Conservation (phyloP, 2,888 invertebrate genomes). For the Selenia dentaria region DNA sequence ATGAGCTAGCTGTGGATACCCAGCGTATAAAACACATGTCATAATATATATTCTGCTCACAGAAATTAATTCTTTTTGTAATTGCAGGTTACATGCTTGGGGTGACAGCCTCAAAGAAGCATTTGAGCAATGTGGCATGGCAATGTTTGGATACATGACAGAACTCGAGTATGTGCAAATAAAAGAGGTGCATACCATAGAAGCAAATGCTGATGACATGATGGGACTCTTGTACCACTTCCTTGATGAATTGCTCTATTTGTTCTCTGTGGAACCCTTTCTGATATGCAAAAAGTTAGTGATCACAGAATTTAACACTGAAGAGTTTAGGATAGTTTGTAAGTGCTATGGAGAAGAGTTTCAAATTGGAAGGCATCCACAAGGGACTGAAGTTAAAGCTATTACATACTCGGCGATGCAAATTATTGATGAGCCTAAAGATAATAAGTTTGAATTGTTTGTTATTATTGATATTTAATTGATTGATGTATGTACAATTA, state of each 20-base stretch:
- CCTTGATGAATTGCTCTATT: conserved; percentile 96
- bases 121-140: conserved; percentile 97
- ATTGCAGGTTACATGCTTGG: conserved; percentile 94
- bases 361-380: conserved; percentile 96
- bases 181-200: conserved; percentile 90
- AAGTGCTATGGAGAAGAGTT: conserved; percentile 97
- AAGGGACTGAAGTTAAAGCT: conserved; percentile 99
- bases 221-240: conserved; percentile 95
- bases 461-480: conserved; percentile 98
- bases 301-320: conserved; percentile 93
- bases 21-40: too few species aligned
- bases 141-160: conserved; percentile 99
- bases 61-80: conserved; percentile 12
- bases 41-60: too few species aligned
- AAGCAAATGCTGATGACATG: conserved; percentile 95
- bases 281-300: conserved; percentile 94
- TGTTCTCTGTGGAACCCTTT: conserved; percentile 96
- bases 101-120: conserved; percentile 94
- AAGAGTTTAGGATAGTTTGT: conserved; percentile 92
- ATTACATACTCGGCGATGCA: conserved; percentile 99
- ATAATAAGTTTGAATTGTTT: conserved; percentile 93
- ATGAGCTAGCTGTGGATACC: too few species aligned
- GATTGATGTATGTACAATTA: too few species aligned
- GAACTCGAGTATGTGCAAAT: conserved; percentile 94
- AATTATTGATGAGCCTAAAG: conserved; percentile 89